Base-by-base conservation (phyloP, 1,140 invertebrate genomes). In the Ridgeia piscesae region DNA sequence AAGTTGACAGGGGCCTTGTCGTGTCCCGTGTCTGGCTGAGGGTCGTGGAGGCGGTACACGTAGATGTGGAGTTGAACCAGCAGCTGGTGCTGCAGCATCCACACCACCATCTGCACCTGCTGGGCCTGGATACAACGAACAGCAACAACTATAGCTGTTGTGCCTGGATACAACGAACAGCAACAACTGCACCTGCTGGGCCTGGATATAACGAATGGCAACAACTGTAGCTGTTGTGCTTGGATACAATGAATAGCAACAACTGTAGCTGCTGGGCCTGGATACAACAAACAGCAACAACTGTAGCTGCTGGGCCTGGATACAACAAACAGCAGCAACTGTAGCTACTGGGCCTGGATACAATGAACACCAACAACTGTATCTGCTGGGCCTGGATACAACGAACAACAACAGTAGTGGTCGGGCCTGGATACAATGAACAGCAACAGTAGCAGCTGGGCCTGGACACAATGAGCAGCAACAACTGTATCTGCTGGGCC, bases 11-110 rank as follows among this genome's bases (percentile, higher is more conserved):
- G 11, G 2, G 58, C 14, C 58, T 77, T 77, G 58, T 77, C 27
- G 6, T 21, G 58, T 9, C 11, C 27, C 17, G 17, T 21, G 58
- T 77, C 58, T 21, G 58, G 2, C 58, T 77, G 58, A 21, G 27
- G 14, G 58, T 21, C 33, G n/a, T 96, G 95, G 34, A 98, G 97
- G 94, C 99, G 98, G 88, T 98, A 98, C n/a, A 99, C 97, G 94
- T 99, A 99, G 0, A 98, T 99, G 95, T 99, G 98, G 27, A 99
- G 96, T 96, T 99, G 99, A 94, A 99, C 96, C 9, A 99, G 96
- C 50, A 99, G 96, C 94, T 98, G 97, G 94, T 98, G 97, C 94
- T 98, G 98, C 92, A 99, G 96, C 96, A 99, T 97, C 98, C 98
- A 99, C 90, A 98, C 97, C 0, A 99, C 97, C 94, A 98, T 97